Conservation (phyloP, 2,797 vertebrate genomes). For the Megalops cyprinoides region DNA sequence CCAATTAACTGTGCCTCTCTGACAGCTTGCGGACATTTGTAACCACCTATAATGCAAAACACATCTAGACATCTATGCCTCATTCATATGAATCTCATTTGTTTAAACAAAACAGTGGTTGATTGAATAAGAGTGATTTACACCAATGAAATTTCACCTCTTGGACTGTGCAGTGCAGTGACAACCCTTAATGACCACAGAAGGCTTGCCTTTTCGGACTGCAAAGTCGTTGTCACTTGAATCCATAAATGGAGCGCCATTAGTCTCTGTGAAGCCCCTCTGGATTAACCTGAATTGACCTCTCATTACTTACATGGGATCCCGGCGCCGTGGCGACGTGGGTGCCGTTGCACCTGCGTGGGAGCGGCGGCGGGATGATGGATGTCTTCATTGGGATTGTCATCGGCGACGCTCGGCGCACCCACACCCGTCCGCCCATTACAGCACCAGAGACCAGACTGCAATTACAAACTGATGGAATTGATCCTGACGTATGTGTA, state of each 20-base stretch:
- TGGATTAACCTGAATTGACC: slow-evolving; percentile 54
- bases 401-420: slow-evolving; percentile 35
- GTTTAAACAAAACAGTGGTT: neutral
- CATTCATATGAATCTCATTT: slow-evolving; percentile 13
- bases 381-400: slow-evolving; percentile 27
- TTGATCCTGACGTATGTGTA: slow-evolving; percentile 29
- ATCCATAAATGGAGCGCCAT: slow-evolving; percentile 20
- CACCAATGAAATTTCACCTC: neutral
- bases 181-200: neutral
- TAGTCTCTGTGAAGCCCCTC: slow-evolving; percentile 41
- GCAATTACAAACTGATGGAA: slow-evolving; percentile 20
- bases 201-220: neutral
- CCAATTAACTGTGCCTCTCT: neutral
- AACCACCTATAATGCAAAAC: slow-evolving; percentile 6
- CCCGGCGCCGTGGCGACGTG: neutral
- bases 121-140: slow-evolving; percentile 16
- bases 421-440: neutral
- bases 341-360: neutral
- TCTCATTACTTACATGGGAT: slow-evolving; percentile 25
- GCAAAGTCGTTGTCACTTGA: neutral
- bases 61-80: neutral
- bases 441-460: neutral
- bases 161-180: neutral
- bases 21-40: neutral
- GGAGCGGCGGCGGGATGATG: neutral